Percentiles rank a stretch among this genome's conserved stretches.
phyloP scores from a whole-genome alignment of 2,888 invertebrate genomes.

The Pheosia gnoma region DNA sequence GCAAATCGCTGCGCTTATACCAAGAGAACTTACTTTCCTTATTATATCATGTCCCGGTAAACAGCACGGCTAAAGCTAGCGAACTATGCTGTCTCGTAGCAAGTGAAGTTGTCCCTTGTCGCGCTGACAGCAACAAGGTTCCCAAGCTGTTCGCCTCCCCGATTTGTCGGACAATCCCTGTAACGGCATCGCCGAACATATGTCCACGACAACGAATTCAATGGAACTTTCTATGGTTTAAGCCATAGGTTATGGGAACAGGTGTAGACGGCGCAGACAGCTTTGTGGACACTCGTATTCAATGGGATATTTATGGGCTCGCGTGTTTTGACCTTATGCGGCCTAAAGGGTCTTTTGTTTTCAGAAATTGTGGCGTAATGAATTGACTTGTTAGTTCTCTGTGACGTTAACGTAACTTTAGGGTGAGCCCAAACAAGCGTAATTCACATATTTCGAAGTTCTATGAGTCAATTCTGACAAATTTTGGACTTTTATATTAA shows the following conservation, averaged over 20 bases:
- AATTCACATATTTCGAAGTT: too few relatives aligned
- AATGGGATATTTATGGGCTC: constrained; percentile 39
- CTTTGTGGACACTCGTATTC: constrained; percentile 40
- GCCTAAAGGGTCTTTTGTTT: background rate
- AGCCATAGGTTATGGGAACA: constrained; percentile 47
- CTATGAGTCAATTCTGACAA: too few relatives aligned
- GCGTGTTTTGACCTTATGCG: constrained; percentile 33
- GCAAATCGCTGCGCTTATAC: too few relatives aligned
- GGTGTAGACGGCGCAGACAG: constrained; percentile 39
- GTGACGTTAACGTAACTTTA: too few relatives aligned
- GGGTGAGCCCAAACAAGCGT: too few relatives aligned
- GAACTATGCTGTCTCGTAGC: constrained; percentile 11
- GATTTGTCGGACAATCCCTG: constrained; percentile 38
- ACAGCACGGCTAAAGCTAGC: constrained; percentile 1
- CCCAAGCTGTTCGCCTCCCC: constrained; percentile 28
- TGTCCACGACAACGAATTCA: constrained; percentile 39
- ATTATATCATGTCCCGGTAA: too few relatives aligned
- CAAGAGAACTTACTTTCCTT: too few relatives aligned
- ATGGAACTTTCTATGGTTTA: constrained; percentile 40
- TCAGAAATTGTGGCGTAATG: background rate
- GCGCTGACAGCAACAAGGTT: constrained; percentile 17
- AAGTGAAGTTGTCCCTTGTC: constrained; percentile 34
- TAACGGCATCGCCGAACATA: constrained; percentile 40
- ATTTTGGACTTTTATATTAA: too few relatives aligned
- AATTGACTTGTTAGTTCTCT: too few relatives aligned